Percentiles rank a stretch among this genome's conserved stretches.
Evolutionary conservation across 2,888 invertebrate genomes (phyloP).

Genomic region (Ornithoptera alexandrae): DNA sequence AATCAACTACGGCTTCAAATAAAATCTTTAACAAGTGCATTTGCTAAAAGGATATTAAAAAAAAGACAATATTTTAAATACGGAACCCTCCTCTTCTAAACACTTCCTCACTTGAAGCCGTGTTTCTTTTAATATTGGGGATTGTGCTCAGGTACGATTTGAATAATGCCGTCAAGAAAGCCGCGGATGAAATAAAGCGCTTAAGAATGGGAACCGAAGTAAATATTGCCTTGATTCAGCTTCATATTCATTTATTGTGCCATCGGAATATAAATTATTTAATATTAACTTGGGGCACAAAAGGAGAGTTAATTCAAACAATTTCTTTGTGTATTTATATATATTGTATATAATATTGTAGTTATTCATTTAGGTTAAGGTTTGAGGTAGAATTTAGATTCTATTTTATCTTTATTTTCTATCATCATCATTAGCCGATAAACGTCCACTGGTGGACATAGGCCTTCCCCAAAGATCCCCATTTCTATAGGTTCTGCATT

Average conservation of each 20-base stretch:
- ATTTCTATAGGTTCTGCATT: too few species aligned
- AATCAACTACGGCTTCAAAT: too few species aligned
- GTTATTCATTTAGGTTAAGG: neutral
- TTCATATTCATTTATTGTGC: constrained; percentile 37
- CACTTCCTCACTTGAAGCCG: constrained; percentile 34
- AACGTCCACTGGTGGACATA: too few species aligned
- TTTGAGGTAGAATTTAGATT: too few species aligned
- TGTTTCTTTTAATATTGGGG: constrained; percentile 44
- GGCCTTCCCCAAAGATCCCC: too few species aligned
- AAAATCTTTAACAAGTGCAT: too few species aligned
- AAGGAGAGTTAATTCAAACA: constrained; percentile 20
- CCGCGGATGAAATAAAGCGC: constrained; percentile 46
- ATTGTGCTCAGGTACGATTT: constrained; percentile 44
- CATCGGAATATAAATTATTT: constrained; percentile 35
- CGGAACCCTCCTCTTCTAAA: constrained; percentile 25
- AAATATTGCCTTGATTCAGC: constrained; percentile 34
- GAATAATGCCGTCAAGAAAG: constrained; percentile 49
- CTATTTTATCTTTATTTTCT: too few species aligned
- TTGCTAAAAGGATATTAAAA: neutral
- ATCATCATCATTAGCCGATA: too few species aligned
- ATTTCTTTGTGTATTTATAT: neutral
- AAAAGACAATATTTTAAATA: neutral
- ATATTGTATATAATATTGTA: neutral
- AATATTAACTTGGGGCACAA: constrained; percentile 22
- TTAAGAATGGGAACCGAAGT: constrained; percentile 41